Conservation (phyloP, 2,888 invertebrate species). For the Mythimna albipuncta region DNA sequence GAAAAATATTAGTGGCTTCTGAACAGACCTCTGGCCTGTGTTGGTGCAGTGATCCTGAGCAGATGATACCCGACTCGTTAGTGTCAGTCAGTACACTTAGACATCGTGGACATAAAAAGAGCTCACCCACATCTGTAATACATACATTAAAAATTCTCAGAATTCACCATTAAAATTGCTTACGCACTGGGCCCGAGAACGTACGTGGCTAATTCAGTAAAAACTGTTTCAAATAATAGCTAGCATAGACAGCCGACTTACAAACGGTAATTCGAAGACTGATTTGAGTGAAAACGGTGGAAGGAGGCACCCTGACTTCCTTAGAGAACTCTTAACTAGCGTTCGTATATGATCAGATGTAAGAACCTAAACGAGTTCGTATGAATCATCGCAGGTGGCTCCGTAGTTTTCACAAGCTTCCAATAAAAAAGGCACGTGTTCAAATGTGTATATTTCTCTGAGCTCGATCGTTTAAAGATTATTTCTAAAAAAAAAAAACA, state of each 20-base stretch:
- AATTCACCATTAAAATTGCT: background rate
- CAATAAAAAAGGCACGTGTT: background rate
- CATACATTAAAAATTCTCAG: background rate
- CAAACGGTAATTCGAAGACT: background rate
- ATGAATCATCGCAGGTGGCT: background rate
- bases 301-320: background rate
- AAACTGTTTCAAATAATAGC: background rate
- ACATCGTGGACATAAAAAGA: background rate
- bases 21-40: background rate
- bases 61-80: background rate
- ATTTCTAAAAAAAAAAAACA: background rate
- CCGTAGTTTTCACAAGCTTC: background rate
- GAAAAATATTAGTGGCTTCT: background rate
- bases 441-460: background rate
- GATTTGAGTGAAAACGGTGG: background rate
- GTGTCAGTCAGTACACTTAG: slow-evolving; percentile 1
- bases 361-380: background rate
- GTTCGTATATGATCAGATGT: no score
- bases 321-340: background rate
- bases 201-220: background rate
- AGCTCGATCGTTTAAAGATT: background rate
- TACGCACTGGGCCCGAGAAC: background rate
- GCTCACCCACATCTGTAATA: background rate
- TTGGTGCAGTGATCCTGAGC: background rate
- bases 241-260: background rate